Conservation (phyloP, 2,888 invertebrate genomes). For the Pegoplata infirma region DNA sequence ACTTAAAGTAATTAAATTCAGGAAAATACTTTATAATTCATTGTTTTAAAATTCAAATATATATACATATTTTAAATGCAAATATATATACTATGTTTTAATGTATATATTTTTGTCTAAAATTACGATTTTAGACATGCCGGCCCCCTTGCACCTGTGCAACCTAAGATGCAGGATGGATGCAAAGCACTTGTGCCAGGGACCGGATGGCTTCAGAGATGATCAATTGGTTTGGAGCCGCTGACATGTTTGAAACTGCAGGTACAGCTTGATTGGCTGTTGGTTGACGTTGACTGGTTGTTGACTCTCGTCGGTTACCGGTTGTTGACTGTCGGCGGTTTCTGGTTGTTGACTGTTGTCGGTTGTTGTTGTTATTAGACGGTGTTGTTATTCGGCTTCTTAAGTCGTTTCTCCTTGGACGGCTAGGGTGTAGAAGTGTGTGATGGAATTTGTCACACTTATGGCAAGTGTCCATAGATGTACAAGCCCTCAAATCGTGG, state of each 20-base stretch:
- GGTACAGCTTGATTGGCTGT: too few relatives aligned
- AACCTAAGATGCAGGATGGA: neutral
- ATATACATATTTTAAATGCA: too few relatives aligned
- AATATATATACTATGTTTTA: too few relatives aligned
- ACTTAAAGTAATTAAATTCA: too few relatives aligned
- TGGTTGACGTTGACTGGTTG: neutral
- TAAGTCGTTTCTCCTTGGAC: neutral
- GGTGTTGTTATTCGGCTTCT: neutral
- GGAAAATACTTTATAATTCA: too few relatives aligned
- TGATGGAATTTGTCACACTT: neutral
- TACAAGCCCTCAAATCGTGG: neutral
- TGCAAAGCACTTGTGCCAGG: neutral
- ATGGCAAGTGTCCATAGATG: neutral
- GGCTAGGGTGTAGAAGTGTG: conserved; percentile 5
- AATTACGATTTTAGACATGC: conserved; percentile 1
- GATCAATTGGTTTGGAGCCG: neutral
- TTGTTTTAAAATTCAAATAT: too few relatives aligned
- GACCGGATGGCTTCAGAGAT: neutral
- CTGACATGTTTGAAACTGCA: too few relatives aligned
- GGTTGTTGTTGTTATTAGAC: neutral
- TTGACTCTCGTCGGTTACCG: neutral
- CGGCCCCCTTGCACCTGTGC: conserved; percentile 13
- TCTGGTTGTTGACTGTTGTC: neutral
- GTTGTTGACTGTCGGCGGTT: neutral
- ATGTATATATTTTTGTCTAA: too few relatives aligned